phyloP scores from a whole-genome alignment of 2,797 vertebrate species.

The Micrastur ruficollis region DNA sequence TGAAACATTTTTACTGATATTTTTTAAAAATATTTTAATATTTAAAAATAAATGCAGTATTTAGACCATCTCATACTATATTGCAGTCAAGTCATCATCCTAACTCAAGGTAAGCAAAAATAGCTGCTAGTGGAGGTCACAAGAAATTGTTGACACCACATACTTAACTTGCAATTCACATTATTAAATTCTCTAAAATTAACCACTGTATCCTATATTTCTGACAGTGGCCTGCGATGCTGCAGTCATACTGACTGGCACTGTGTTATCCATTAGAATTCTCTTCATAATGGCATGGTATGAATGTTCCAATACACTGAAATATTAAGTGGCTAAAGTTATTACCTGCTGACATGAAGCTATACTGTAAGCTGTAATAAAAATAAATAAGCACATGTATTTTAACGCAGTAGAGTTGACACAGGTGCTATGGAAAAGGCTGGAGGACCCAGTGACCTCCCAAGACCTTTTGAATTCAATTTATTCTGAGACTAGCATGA shows the following conservation, averaged over 20 bases:
- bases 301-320: neutral
- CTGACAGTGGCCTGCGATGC: neutral
- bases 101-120: neutral
- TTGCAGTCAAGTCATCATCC: neutral
- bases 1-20: neutral
- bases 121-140: neutral
- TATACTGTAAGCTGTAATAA: neutral
- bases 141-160: neutral
- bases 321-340: neutral
- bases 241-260: neutral
- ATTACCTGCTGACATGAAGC: neutral
- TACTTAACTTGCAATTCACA: neutral
- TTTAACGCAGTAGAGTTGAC: neutral
- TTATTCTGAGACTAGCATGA: neutral
- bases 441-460: neutral
- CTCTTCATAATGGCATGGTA: neutral
- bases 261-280: neutral
- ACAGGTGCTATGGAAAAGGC: neutral
- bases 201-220: neutral
- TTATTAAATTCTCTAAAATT: conserved; percentile 3
- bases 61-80: neutral
- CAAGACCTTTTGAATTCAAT: neutral
- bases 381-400: neutral
- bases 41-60: neutral
- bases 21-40: neutral